Conservation (phyloP, 64 coral and sea anemone species). For the Montipora capricornis region DNA sequence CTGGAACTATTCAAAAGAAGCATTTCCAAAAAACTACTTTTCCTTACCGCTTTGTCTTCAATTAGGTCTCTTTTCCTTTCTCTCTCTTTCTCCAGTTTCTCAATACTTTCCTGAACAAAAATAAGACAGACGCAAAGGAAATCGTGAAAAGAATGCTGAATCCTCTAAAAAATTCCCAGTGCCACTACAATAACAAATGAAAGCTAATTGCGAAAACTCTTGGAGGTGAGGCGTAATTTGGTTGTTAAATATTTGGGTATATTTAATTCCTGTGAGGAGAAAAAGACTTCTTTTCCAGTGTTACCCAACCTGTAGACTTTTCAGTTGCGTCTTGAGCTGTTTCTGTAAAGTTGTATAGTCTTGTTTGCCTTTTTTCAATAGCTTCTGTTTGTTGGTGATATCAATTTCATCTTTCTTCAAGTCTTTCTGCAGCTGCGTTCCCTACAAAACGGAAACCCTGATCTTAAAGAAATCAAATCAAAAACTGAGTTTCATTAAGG, state of each 20-base stretch:
- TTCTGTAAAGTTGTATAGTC: conserved; percentile 85
- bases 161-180: too few species aligned
- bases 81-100: conserved; percentile 77
- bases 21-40: neutral
- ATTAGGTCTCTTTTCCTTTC: conserved; percentile 68
- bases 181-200: too few species aligned
- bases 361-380: conserved; percentile 91
- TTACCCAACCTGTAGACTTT: conserved; percentile 74
- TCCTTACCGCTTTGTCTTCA: conserved; percentile 87
- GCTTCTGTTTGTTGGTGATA: conserved; percentile 91
- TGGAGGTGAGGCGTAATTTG: too few species aligned
- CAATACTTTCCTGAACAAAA: conserved; percentile 74
- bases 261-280: neutral
- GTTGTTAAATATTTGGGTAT: too few species aligned
- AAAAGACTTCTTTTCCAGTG: neutral
- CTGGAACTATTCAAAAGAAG: too few species aligned
- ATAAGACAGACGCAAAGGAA: neutral
- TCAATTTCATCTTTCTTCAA: conserved; percentile 86
- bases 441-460: conserved; percentile 38
- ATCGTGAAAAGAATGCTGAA: too few species aligned
- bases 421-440: conserved; percentile 86
- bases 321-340: conserved; percentile 81
- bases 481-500: too few species aligned
- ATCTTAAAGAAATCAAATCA: too few species aligned
- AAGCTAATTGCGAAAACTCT: too few species aligned